Evolutionary conservation across 2,797 vertebrate genomes (phyloP).

Genomic region (Hafferia zeledoni): DNA sequence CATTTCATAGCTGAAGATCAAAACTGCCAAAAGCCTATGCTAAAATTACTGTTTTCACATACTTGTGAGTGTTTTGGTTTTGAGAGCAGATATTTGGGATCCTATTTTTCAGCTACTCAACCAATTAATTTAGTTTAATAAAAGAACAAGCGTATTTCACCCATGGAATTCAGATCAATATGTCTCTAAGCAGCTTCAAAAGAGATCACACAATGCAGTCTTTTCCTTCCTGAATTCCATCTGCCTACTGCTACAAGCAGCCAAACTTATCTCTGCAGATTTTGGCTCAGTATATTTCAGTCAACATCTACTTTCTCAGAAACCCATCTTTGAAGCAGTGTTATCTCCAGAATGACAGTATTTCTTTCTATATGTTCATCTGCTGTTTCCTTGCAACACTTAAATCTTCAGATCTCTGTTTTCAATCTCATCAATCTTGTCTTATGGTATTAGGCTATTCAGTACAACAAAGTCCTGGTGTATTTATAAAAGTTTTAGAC

Average conservation of each 20-base stretch:
- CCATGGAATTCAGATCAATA: neutral
- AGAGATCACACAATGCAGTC: neutral
- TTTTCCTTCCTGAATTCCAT: neutral
- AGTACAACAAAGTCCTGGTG: neutral
- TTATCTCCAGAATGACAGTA: neutral
- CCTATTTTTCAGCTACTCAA: neutral
- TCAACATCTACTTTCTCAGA: neutral
- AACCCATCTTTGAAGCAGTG: neutral
- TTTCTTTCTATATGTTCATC: neutral
- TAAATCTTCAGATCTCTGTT: neutral
- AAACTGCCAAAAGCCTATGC: neutral
- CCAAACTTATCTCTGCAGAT: neutral
- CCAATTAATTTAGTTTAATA: neutral
- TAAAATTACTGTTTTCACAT: neutral
- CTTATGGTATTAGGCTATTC: neutral
- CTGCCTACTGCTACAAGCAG: neutral
- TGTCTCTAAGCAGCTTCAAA: neutral
- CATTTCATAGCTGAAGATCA: neutral
- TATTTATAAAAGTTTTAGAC: neutral
- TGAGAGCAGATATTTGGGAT: neutral
- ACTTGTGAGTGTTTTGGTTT: neutral
- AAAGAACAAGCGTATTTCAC: neutral
- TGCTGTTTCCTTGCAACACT: neutral
- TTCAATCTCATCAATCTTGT: neutral
- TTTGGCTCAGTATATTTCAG: neutral